Base-by-base conservation (phyloP, 1,140 invertebrate species). In the Drosophila miranda region DNA sequence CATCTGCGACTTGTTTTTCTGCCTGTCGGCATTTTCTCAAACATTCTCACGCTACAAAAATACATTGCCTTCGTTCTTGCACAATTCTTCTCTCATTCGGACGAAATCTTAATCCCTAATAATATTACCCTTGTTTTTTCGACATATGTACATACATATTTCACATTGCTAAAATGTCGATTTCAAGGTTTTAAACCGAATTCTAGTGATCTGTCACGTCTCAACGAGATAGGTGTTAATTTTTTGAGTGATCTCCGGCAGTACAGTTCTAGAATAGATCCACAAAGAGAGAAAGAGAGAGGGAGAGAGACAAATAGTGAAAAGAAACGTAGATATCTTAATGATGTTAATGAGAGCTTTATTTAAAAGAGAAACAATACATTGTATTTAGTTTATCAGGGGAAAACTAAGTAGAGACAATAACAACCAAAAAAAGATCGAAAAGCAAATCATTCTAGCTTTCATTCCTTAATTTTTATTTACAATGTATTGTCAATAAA, bases 201-300 rank as follows among this genome's bases (percentile, higher is more conserved):
- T 49, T 53, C 43, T 34, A 68, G 63, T 11, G 64, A 56, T 56
- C 44, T 68, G 62, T 68, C 64, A 68, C 64, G 62, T 48, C 19
- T 67, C 34, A 16, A 51, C 42, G 43, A 38, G 34, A 44, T 26
- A 55, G 43, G 23, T 68, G 64, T 42, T 68, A 68, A 68, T 68
- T 56, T 19, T 8, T 8, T 2, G 4, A 14, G 3, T 38, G 34
- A 38, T 38, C 34, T 38, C 5, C 34, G 11, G 34, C 23, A 26
- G 23, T 26, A 11, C 34, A 38, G 34, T 38, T 38, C 11, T 38
- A 13, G 19, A 68, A 26, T 56, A 68, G 55, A 49, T 67, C 30
- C 34, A 67, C 34, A 38, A 49, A 49, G 3, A 41, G 14, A 13
- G 52, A n/a, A 41, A 46, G 50, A 64, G 30, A 3, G 28, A 30